phyloP scores from a whole-genome alignment of 2,113 vertebrate species.

The Romanogobio albipinnatus region DNA sequence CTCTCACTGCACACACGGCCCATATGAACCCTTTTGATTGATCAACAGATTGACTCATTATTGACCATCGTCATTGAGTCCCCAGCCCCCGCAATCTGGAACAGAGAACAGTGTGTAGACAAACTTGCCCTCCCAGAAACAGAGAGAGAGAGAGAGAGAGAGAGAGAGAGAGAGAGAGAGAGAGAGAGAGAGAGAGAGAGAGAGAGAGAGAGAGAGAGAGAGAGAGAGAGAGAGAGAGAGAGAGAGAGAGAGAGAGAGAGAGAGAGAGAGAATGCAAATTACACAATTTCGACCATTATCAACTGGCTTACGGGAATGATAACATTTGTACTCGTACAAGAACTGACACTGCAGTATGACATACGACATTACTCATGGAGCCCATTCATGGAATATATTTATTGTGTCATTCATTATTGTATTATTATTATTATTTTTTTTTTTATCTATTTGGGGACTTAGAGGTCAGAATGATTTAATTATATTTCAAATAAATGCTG shows the following conservation, averaged over 20 bases:
- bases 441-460: not conserved
- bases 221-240: not conserved
- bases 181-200: not conserved
- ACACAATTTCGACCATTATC: not conserved
- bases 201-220: not conserved
- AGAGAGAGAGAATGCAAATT: not conserved
- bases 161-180: not conserved
- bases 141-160: not conserved
- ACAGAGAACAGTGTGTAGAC: not conserved
- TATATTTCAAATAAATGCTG: not conserved
- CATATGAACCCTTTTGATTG: slow-evolving; percentile 48
- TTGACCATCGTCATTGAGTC: slow-evolving; percentile 32
- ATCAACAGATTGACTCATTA: slow-evolving; percentile 51
- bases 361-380: not conserved
- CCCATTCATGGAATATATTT: not conserved
- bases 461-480: too few species aligned
- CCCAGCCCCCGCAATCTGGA: slow-evolving; percentile 12
- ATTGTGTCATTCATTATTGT: not conserved
- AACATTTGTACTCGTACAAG: not conserved
- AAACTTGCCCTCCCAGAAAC: not conserved
- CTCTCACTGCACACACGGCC: not conserved
- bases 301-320: slow-evolving; percentile 36
- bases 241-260: not conserved
- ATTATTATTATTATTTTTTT: not conserved
- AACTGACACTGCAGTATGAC: not conserved